A percentile compares a stretch with the other conserved stretches of the same genome.
Conservation (phyloP, 2,888 invertebrate genomes). For the Sesamia inferens region DNA sequence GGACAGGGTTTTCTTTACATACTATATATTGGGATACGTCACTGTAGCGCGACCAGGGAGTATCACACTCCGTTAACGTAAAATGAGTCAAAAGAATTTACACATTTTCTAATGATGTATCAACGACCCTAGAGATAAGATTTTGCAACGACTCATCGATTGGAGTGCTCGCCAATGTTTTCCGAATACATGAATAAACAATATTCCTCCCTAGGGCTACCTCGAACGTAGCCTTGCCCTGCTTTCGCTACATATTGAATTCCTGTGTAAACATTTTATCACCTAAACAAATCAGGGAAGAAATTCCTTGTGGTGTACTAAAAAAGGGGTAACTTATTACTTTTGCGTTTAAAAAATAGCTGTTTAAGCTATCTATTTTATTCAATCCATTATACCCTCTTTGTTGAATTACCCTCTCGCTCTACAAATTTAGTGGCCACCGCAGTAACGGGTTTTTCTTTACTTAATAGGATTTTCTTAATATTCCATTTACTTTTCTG, state of each 20-base stretch:
- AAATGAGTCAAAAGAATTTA: conserved; percentile 49
- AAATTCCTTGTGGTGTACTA: conserved; percentile 46
- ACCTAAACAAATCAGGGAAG: conserved; percentile 40
- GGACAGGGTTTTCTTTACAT: too few species aligned
- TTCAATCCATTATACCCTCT: not conserved
- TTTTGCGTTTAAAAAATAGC: not conserved
- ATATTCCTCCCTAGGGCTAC: conserved; percentile 62
- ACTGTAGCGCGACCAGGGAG: not conserved
- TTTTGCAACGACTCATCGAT: conserved; percentile 64
- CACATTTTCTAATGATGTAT: conserved; percentile 57
- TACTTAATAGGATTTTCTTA: not conserved
- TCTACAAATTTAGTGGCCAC: not conserved
- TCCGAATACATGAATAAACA: conserved; percentile 78
- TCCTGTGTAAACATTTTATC: conserved; percentile 58
- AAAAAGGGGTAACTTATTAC: conserved; percentile 15
- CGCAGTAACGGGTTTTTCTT: not conserved
- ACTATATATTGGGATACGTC: too few species aligned
- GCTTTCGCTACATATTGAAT: conserved; percentile 54
- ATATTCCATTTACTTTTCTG: conserved; percentile 4
- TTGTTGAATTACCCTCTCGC: not conserved
- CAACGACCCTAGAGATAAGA: conserved; percentile 64
- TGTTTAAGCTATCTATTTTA: not conserved
- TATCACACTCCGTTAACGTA: conserved; percentile 14
- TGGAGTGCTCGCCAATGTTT: conserved; percentile 74
- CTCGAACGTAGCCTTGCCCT: conserved; percentile 66